A percentile compares a stretch with the other conserved stretches of the same genome.
Conservation (phyloP, 2,888 invertebrate genomes). For the Ennomos quercinarius region DNA sequence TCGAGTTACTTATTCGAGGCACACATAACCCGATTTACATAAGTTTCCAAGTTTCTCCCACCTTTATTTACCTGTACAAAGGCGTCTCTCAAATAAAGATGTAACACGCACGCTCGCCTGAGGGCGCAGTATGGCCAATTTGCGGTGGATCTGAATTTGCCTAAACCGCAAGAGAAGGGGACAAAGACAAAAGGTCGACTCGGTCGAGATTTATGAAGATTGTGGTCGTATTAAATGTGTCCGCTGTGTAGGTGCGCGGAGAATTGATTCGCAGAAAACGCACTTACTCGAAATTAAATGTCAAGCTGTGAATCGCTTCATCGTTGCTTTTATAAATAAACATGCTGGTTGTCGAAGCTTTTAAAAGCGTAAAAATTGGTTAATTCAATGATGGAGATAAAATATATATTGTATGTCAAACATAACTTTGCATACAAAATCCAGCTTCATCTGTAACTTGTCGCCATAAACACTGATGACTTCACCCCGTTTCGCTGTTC, state of each 20-base stretch:
- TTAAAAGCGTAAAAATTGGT: background rate
- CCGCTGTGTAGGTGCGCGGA: conserved; percentile 46
- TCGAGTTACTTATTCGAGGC: conserved; percentile 61
- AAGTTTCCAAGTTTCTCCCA: conserved; percentile 58
- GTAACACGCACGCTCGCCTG: conserved; percentile 52
- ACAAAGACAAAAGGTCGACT: conserved; percentile 77
- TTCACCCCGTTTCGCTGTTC: conserved; percentile 31
- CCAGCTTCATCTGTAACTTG: conserved; percentile 21
- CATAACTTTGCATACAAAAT: conserved; percentile 2
- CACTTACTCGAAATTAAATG: conserved; percentile 33
- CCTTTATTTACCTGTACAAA: conserved; percentile 63
- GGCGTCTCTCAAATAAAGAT: conserved; percentile 58
- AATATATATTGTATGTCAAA: background rate
- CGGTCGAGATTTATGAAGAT: conserved; percentile 76
- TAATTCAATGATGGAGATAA: background rate
- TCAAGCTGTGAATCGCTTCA: conserved; percentile 30
- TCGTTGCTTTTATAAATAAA: conserved; percentile 15
- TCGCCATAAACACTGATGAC: conserved; percentile 31
- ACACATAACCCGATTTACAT: conserved; percentile 67
- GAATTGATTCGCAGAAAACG: conserved; percentile 42
- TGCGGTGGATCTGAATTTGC: conserved; percentile 74
- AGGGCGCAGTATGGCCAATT: conserved; percentile 66
- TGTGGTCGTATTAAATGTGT: conserved; percentile 62
- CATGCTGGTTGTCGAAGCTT: background rate
- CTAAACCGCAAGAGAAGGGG: conserved; percentile 68